Base-by-base conservation (phyloP, 2,888 invertebrate genomes). In the Zygaena filipendulae region DNA sequence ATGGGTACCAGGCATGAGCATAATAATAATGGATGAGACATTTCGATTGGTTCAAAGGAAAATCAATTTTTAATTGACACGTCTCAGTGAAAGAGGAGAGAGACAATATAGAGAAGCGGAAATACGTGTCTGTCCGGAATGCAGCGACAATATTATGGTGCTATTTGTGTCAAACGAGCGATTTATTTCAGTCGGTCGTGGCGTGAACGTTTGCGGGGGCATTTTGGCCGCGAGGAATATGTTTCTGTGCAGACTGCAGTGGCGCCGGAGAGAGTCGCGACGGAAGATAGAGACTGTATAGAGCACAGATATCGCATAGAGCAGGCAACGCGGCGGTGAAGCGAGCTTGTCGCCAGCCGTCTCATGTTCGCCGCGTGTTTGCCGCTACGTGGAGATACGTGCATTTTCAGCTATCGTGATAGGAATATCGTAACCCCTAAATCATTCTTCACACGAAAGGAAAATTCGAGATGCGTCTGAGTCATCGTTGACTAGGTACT, bases 111-210 rank as follows among this genome's bases (percentile, higher is more conserved):
- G 64, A 69, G 59, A 62, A 72, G 59, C 72, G 75, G 72, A 75
- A 71, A 68, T 61, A 63, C 59, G 58, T 54, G 60, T 69, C 59
- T 52, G 69, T 64, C 64, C 69, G 70, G 71, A 67, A 67, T 71
- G 70, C 59, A 62, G 57, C 62, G 68, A 74, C 74, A 74, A 68
- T 74, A 69, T 64, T 75, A 70, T 64, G 56, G 63, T 61, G 70
- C 74, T 75, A 72, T 77, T 75, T 75, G 69, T 64, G 75, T 74
- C 70, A 71, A 70, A 75, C 62, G 67, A 64, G 67, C 72, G 69
- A 71, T 72, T 75, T 75, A 77, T 77, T 77, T 77, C 71, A 77
- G 75, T 72, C 72, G 59, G 66, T 63, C 59, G 71, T 50, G 59
- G 60, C 74, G 75, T 77, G 77, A 77, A 77, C 49, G 77, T 66